Evolutionary conservation across 2,113 vertebrate genomes (phyloP), one percentile per base, ranked within the genome.

Genomic region (Antigone vipio): DNA sequence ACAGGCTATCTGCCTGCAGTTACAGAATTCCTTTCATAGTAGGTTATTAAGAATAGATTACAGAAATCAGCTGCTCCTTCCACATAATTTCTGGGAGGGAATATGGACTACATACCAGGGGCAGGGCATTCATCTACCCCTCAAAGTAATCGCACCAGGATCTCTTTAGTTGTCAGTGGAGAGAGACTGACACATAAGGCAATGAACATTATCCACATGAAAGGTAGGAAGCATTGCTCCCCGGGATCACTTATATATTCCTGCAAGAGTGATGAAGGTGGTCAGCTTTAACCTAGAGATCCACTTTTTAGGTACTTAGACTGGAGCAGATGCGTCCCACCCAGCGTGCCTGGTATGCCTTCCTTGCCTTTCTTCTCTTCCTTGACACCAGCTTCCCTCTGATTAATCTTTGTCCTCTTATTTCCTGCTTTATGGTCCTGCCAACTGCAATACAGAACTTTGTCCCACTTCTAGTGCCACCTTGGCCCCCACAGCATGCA

Each of bases 321-420:
- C 12, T 18, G 68, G 16, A 92, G 24, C 27, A 69, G n/a, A 8
- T 45, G 4, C 42, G 50, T 63, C 59, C 42, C 21, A 50, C 10
- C 2, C 67, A 52, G 23, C 0, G 0, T 29, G 32, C 21, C 40
- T 60, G 83, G 7, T 18, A 16, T 30, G 19, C 38, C 32, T 38
- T 15, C 35, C 44, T 78, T 59, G 4, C 69, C 30, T 64, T 44
- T 49, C 56, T 69, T 20, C 35, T 53, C 58, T 34, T 75, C 60
- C 69, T 75, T 64, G 30, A 32, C 45, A 38, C 2, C 29, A 77
- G 24, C 11, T 62, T 82, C 76, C 72, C 76, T 86, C 42, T 29
- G 40, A 66, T 58, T 58, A 45, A 49, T 69, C 68, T 92, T 73
- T 58, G 32, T 55, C 32, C 22, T 73, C 45, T 69, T 62, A n/a